Evolutionary conservation across 2,113 vertebrate species (phyloP).

Genomic region (Menidia beryllina): DNA sequence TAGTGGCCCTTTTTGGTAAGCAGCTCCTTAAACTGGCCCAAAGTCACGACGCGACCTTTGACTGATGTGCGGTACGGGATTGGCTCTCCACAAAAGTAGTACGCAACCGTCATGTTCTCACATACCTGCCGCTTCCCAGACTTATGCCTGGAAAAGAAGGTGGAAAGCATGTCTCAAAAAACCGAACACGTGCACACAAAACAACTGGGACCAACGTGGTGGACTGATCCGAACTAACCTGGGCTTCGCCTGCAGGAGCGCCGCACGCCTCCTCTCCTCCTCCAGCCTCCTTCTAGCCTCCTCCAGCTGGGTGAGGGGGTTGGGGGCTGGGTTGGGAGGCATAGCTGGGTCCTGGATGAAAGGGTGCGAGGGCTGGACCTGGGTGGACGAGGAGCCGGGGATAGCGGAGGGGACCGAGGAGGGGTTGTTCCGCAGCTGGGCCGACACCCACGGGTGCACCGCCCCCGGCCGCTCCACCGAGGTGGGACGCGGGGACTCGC

Average conservation of each 20-base stretch:
- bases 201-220: not conserved
- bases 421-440: slow-evolving; percentile 89
- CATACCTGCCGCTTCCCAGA: slow-evolving; percentile 85
- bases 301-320: slow-evolving; percentile 95
- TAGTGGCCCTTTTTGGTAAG: slow-evolving; percentile 97
- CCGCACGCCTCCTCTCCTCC: slow-evolving; percentile 90
- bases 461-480: slow-evolving; percentile 89
- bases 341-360: slow-evolving; percentile 97
- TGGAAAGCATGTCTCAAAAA: not conserved
- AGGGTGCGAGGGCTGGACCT: slow-evolving; percentile 91
- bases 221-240: slow-evolving; percentile 76
- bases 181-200: not conserved
- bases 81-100: slow-evolving; percentile 96
- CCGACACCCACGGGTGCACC: slow-evolving; percentile 91
- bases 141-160: slow-evolving; percentile 83
- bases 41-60: slow-evolving; percentile 88
- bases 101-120: slow-evolving; percentile 94
- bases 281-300: slow-evolving; percentile 92
- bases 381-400: slow-evolving; percentile 56
- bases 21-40: slow-evolving; percentile 98
- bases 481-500: slow-evolving; percentile 82
- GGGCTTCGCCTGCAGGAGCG: slow-evolving; percentile 86
- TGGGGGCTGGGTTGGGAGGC: slow-evolving; percentile 95
- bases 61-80: slow-evolving; percentile 95
- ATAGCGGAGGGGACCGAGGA: slow-evolving; percentile 61